phyloP scores from a whole-genome alignment of 2,797 vertebrate species.

The Bradypus variegatus region DNA sequence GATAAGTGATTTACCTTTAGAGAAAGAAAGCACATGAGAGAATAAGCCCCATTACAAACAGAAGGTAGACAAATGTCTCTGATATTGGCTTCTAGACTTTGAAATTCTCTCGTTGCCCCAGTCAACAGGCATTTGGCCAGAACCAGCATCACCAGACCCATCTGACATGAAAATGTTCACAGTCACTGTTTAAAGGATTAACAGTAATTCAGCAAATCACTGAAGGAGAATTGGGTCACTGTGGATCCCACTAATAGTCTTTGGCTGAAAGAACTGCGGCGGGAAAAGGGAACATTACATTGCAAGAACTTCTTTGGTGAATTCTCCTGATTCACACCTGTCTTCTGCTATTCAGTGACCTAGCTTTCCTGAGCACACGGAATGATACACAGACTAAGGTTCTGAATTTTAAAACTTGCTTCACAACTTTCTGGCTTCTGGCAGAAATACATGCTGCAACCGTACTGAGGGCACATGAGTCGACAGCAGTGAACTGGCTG shows the following conservation, averaged over 20 bases:
- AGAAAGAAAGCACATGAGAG: conserved; percentile 30
- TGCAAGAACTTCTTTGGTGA: neutral
- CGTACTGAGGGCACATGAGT: neutral
- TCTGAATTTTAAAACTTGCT: conserved; percentile 12
- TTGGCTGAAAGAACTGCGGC: neutral
- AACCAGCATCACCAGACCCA: neutral
- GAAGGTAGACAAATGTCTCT: conserved; percentile 24
- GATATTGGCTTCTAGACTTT: neutral
- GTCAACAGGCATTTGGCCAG: neutral
- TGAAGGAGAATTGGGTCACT: neutral
- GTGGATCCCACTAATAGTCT: neutral
- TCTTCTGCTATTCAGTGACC: neutral
- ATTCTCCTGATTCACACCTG: neutral
- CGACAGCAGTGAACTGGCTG: neutral
- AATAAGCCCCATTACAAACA: conserved; percentile 15
- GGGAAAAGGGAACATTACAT: neutral
- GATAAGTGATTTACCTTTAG: conserved; percentile 97
- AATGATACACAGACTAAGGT: neutral
- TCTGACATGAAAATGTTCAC: neutral
- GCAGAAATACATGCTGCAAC: neutral
- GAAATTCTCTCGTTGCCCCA: neutral
- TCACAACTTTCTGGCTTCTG: neutral
- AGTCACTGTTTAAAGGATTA: neutral
- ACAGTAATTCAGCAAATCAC: neutral
- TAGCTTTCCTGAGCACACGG: neutral